These are phyloP conservation scores for Protaetia brevitarsis DNA, from an alignment of 1,140 invertebrate species.

Conservation along the genomic window DNA sequence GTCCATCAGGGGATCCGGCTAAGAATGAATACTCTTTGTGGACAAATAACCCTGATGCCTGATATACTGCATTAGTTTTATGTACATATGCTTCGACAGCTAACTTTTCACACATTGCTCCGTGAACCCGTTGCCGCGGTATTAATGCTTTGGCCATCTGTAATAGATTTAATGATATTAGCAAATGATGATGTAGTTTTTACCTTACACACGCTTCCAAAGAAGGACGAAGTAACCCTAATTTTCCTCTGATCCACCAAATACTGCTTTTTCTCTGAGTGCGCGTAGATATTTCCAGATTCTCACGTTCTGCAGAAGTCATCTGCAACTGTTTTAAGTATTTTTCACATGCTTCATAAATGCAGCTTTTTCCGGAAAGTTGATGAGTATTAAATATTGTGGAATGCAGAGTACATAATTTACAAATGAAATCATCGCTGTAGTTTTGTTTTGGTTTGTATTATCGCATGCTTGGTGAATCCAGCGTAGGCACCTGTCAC, in stretches of 20 bases:
- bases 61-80: neutral
- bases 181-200: neutral
- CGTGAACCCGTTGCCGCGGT: neutral
- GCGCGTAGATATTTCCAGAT: neutral
- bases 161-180: neutral
- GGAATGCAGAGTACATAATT: neutral
- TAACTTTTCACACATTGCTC: neutral
- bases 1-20: neutral
- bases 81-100: slow-evolving; percentile 7
- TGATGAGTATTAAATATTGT: slow-evolving; percentile 2
- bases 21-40: neutral
- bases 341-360: neutral
- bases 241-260: neutral
- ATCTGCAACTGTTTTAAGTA: neutral
- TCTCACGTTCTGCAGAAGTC: neutral
- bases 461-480: too few species aligned
- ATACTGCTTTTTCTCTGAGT: neutral
- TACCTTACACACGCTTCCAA: neutral
- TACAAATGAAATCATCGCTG: too few species aligned
- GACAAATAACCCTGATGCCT: neutral
- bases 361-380: neutral
- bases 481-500: too few species aligned
- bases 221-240: neutral
- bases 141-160: neutral
- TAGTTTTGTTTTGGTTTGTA: too few species aligned